A percentile compares a stretch with the other conserved stretches of the same genome.
Evolutionary conservation across 2,113 vertebrate genomes (phyloP).

Genomic region (Propithecus coquereli): DNA sequence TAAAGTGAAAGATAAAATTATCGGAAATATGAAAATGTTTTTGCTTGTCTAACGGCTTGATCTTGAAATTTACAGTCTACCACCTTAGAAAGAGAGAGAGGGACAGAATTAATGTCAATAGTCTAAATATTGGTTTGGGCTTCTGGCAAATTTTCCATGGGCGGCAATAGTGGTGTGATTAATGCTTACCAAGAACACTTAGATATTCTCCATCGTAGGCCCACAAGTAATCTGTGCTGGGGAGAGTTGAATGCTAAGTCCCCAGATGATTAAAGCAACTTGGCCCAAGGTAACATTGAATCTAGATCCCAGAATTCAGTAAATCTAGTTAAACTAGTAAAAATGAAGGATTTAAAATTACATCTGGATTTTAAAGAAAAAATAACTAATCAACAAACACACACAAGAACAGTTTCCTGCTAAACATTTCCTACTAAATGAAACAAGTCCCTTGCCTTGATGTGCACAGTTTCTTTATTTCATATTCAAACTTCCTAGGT

Average conservation of each 20-base stretch:
- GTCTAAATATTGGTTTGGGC: slow-evolving; percentile 60
- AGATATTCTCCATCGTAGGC: slow-evolving; percentile 65
- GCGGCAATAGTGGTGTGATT: slow-evolving; percentile 54
- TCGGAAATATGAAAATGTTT: slow-evolving; percentile 68
- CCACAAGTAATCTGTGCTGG: not conserved
- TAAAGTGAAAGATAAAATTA: slow-evolving; percentile 68
- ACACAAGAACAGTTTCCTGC: not conserved
- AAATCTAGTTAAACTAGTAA: not conserved
- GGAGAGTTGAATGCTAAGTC: not conserved
- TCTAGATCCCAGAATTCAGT: not conserved
- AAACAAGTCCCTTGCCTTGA: slow-evolving; percentile 31
- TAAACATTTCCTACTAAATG: not conserved
- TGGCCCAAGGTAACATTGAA: not conserved
- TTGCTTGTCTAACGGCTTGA: slow-evolving; percentile 68
- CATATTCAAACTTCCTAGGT: slow-evolving; percentile 32
- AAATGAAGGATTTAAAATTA: not conserved
- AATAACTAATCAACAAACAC: not conserved
- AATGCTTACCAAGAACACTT: slow-evolving; percentile 68
- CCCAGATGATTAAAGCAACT: not conserved
- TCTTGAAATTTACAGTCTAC: slow-evolving; percentile 53
- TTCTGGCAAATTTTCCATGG: slow-evolving; percentile 70
- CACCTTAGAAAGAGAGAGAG: slow-evolving; percentile 42
- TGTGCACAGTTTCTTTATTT: slow-evolving; percentile 73
- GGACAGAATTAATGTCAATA: slow-evolving; percentile 52
- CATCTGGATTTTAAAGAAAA: not conserved